Evolutionary conservation across 2,113 vertebrate species (phyloP), one percentile per base, ranked within the genome.

Genomic region (Scophthalmus maximus): DNA sequence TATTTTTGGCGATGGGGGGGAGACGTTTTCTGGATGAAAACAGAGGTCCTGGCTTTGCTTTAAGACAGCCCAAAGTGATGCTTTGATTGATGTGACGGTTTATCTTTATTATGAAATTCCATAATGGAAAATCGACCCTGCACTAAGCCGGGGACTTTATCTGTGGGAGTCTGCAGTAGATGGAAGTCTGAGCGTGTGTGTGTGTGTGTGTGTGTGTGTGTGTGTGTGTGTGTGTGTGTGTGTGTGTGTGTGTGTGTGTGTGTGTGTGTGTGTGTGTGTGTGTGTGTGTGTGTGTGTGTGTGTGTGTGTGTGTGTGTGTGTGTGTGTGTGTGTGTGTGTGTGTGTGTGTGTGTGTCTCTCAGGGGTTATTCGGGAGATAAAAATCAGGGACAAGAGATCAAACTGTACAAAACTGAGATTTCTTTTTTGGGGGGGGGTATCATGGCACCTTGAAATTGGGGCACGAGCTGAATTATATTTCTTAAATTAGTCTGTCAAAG

Each of bases 101-200:
- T 92, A 92, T 93, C 86, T 91, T 93, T 91, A 87, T 91, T 92
- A 91, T 91, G 56, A 89, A 90, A 91, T 87, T 89, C 78, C 82
- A 90, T 88, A 86, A 92, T 91, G 81, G 90, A 91, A 93, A 92
- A 93, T 93, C 86, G 86, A 93, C 86, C 89, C 68, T 76, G 80
- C 55, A 53, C 66, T 76, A 85, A 86, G 78, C 82, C 60, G 14
- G 22, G 73, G 73, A 84, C 60, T 68, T 87, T 86, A 91, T 90
- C 85, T 68, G 72, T 20, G 40, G 50, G 63, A 70, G 76, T 76
- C 46, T 72, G 56, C 59, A 59, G 67, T 73, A 30, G 63, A 67
- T 69, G 72, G 65, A 64, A 20, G 64, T 50, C 40, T 66, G 60
- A 18, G 61, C 44, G 58, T 25, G 30, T 23, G 15, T 32, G n/a